phyloP scores from a whole-genome alignment of 53 echinoderm and acorn worm genomes.

The Mesocentrotus franciscanus region DNA sequence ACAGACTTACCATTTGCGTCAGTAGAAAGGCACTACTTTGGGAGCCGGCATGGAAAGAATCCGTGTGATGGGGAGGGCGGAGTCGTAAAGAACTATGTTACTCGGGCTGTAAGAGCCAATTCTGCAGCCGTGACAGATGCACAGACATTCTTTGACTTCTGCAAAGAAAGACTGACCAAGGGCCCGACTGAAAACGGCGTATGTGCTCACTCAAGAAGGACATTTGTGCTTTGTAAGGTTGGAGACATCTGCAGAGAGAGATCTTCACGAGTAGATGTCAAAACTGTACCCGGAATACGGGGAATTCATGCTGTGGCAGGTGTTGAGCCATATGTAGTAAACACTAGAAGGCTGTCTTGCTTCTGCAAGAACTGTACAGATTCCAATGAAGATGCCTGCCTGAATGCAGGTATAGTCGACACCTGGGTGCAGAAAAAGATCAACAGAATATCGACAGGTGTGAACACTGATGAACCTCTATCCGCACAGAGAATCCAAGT shows the following conservation, averaged over 20 bases:
- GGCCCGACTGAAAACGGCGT: slow-evolving; percentile 26
- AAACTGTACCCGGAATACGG: slow-evolving; percentile 67
- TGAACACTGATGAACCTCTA: neutral
- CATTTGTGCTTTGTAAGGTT: slow-evolving; percentile 57
- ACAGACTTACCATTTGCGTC: slow-evolving; percentile 42
- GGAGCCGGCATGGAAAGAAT: slow-evolving; percentile 80
- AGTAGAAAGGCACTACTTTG: slow-evolving; percentile 65
- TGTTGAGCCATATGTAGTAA: slow-evolving; percentile 59
- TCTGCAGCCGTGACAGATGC: slow-evolving; percentile 68
- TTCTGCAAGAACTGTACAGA: slow-evolving; percentile 63
- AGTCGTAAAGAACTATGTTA: slow-evolving; percentile 75
- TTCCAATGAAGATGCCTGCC: slow-evolving; percentile 10
- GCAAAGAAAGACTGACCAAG: slow-evolving; percentile 55
- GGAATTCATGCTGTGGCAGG: slow-evolving; percentile 71
- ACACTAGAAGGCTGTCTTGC: slow-evolving; percentile 71
- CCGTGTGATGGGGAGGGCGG: slow-evolving; percentile 86
- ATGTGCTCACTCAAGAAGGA: slow-evolving; percentile 64
- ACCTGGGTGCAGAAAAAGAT: neutral
- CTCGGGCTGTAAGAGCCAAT: slow-evolving; percentile 72
- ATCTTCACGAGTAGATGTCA: slow-evolving; percentile 44
- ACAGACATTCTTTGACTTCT: slow-evolving; percentile 62
- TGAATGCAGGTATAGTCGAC: slow-evolving; percentile 22
- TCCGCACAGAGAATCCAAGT: neutral
- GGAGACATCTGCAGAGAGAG: slow-evolving; percentile 59
- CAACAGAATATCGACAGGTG: neutral